Percentiles rank a stretch among this genome's conserved stretches.
phyloP scores from a whole-genome alignment of 2,797 vertebrate species.

The Dipus sagitta region DNA sequence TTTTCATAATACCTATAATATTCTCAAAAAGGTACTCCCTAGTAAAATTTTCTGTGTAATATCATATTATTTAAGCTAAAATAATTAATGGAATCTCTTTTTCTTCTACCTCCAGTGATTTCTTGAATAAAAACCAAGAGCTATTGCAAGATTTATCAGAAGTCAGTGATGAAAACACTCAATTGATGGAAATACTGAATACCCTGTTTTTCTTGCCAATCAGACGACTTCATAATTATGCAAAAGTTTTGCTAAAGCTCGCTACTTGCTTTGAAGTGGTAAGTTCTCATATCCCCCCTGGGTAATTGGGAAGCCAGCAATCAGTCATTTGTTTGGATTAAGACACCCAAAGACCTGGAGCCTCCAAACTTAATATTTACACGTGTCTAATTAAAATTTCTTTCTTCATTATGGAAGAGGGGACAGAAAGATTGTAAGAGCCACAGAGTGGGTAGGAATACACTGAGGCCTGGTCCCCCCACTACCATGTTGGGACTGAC shows the following conservation, averaged over 20 bases:
- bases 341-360: not conserved
- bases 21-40: slow-evolving; percentile 14
- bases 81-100: slow-evolving; percentile 47
- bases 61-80: not conserved
- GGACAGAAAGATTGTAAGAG: not conserved
- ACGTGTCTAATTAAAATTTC: slow-evolving; percentile 46
- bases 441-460: not conserved
- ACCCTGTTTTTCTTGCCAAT: slow-evolving; percentile 94
- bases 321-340: slow-evolving; percentile 32
- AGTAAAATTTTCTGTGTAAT: slow-evolving; percentile 43
- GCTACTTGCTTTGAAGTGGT: slow-evolving; percentile 97
- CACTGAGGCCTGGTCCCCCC: not conserved
- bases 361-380: slow-evolving; percentile 35
- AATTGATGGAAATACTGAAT: slow-evolving; percentile 91
- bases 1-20: slow-evolving; percentile 29
- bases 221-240: slow-evolving; percentile 93
- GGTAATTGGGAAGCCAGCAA: not conserved
- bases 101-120: slow-evolving; percentile 88
- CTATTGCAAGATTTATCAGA: slow-evolving; percentile 93
- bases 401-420: slow-evolving; percentile 47
- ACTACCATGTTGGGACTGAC: too few species aligned
- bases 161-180: slow-evolving; percentile 90
- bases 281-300: slow-evolving; percentile 70
- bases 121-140: slow-evolving; percentile 94
- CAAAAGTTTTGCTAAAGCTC: slow-evolving; percentile 95